Evolutionary conservation across 2,888 invertebrate genomes (phyloP).

Genomic region (Lacanobia wlatinum): DNA sequence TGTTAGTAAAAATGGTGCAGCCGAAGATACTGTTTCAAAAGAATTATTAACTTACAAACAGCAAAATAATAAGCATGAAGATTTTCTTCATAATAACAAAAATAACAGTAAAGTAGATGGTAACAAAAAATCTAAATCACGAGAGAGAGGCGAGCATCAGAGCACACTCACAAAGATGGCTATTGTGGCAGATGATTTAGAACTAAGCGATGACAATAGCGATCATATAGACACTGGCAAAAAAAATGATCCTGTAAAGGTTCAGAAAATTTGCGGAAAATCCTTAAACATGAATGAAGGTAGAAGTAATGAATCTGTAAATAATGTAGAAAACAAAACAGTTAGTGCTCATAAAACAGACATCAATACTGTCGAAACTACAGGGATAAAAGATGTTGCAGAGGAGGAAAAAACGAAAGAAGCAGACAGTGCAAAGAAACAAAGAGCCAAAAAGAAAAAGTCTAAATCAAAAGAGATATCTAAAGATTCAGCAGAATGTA

Average conservation of each 20-base stretch:
- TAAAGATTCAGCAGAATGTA: slow-evolving; percentile 52
- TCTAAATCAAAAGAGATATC: slow-evolving; percentile 63
- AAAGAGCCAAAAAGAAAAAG: slow-evolving; percentile 70
- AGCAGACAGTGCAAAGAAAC: slow-evolving; percentile 64
- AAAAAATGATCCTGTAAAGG: slow-evolving; percentile 17
- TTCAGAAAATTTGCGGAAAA: slow-evolving; percentile 11
- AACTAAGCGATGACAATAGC: slow-evolving; percentile 84
- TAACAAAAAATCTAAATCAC: slow-evolving; percentile 26
- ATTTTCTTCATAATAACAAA: slow-evolving; percentile 1
- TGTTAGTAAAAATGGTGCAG: slow-evolving; percentile 8
- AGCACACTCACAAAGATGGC: slow-evolving; percentile 58
- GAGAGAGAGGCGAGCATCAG: slow-evolving; percentile 21
- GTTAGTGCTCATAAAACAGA: background rate
- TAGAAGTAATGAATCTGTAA: slow-evolving; percentile 11
- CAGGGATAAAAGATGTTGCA: slow-evolving; percentile 29
- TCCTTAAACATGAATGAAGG: background rate
- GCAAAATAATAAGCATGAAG: slow-evolving; percentile 1
- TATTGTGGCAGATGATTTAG: slow-evolving; percentile 82
- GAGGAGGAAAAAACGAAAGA: slow-evolving; percentile 43
- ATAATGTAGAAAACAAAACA: slow-evolving; percentile 12
- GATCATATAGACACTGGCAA: slow-evolving; percentile 70
- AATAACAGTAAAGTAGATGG: slow-evolving; percentile 15
- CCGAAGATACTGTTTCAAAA: background rate
- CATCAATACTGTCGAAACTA: slow-evolving; percentile 2
- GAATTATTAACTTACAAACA: slow-evolving; percentile 5